Percentiles rank a stretch among this genome's conserved stretches.
phyloP scores from a whole-genome alignment of 2,113 vertebrate genomes.

The Thomomys bottae region DNA sequence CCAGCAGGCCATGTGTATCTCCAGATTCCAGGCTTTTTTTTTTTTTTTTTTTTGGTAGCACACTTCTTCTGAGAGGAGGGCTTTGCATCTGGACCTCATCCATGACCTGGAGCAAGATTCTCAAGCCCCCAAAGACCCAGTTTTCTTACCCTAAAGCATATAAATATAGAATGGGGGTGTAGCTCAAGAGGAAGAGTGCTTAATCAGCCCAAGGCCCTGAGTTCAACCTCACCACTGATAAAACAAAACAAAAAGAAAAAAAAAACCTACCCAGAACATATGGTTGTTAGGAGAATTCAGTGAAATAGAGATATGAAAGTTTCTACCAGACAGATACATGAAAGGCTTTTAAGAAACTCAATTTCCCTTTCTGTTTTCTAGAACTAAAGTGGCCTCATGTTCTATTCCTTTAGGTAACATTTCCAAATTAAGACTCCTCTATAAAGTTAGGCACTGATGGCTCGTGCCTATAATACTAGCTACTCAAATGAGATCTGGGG shows the following conservation, averaged over 20 bases:
- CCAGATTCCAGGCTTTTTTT: background rate
- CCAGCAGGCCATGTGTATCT: background rate
- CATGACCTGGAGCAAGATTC: background rate
- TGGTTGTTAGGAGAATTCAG: background rate
- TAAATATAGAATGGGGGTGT: too few species aligned
- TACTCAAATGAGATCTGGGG: too few species aligned
- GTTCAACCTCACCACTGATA: too few species aligned
- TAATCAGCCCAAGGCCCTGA: too few species aligned
- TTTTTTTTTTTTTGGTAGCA: background rate
- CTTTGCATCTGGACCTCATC: background rate
- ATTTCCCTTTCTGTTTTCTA: background rate
- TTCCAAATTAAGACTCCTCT: background rate
- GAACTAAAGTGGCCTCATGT: conserved; percentile 28
- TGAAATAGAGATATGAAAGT: background rate
- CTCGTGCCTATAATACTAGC: too few species aligned
- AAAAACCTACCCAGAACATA: background rate
- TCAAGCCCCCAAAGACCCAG: background rate
- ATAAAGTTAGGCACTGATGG: too few species aligned
- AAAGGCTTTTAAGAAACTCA: background rate
- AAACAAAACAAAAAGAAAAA: too few species aligned
- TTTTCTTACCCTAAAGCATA: background rate
- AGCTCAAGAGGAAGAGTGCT: too few species aligned
- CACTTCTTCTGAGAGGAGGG: background rate
- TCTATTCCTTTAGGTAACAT: background rate
- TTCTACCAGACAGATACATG: background rate